Percentiles rank a stretch among this genome's conserved stretches.
These are phyloP conservation scores for Myripristis jacobus DNA, from an alignment of 2,797 vertebrate genomes.

Conservation along the genomic window DNA sequence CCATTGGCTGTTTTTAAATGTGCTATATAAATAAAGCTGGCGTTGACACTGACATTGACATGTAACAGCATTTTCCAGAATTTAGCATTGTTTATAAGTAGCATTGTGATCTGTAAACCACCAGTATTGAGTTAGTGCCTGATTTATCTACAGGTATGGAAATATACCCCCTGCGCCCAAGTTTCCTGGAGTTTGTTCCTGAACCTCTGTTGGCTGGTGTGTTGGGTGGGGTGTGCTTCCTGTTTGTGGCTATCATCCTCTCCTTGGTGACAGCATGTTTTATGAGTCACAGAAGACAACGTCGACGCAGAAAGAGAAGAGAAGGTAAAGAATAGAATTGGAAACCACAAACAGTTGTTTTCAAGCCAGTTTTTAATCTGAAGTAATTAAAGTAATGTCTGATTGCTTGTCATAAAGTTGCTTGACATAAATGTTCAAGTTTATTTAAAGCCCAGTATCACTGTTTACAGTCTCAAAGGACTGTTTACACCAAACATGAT, in stretches of 20 bases:
- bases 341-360: not conserved
- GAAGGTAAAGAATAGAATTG: slow-evolving; percentile 69
- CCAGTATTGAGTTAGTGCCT: not conserved
- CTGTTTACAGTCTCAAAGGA: no score
- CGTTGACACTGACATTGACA: no score
- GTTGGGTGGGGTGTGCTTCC: slow-evolving; percentile 93
- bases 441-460: no score
- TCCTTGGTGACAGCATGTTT: slow-evolving; percentile 90
- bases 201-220: slow-evolving; percentile 92
- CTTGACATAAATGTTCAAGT: no score
- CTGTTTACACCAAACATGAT: no score
- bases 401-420: not conserved
- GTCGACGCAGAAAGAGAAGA: slow-evolving; percentile 79
- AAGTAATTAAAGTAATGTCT: not conserved
- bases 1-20: no score
- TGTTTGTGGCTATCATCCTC: slow-evolving; percentile 90
- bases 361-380: not conserved
- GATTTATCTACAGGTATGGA: slow-evolving; percentile 87
- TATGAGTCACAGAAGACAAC: slow-evolving; percentile 87
- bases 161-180: slow-evolving; percentile 88
- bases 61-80: not conserved
- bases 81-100: not conserved
- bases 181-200: slow-evolving; percentile 89
- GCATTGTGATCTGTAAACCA: not conserved
- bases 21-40: no score